Conservation (phyloP, 2,113 vertebrate genomes). For the Anas platyrhynchos region DNA sequence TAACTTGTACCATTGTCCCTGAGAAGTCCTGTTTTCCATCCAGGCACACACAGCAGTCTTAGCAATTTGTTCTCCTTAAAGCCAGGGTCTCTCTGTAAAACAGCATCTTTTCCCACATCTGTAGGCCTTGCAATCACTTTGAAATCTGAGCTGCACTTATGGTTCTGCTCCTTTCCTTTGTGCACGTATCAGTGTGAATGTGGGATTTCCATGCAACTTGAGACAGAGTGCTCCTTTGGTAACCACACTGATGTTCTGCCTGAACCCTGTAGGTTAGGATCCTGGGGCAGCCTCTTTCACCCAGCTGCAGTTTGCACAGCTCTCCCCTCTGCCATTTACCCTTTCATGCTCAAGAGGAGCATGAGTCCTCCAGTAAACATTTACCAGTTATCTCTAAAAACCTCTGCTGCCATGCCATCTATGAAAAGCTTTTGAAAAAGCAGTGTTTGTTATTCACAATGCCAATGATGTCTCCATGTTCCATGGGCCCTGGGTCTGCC, state of each 20-base stretch:
- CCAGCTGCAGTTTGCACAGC: background rate
- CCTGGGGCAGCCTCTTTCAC: background rate
- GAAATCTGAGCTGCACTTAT: background rate
- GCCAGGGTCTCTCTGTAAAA: background rate
- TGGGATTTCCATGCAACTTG: background rate
- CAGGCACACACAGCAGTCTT: background rate
- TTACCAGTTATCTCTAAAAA: background rate
- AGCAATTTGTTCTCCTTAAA: background rate
- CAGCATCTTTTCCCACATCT: background rate
- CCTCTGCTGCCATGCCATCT: background rate
- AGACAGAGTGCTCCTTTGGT: background rate
- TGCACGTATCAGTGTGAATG: background rate
- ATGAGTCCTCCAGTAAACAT: background rate
- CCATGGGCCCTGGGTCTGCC: background rate
- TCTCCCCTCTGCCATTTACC: background rate
- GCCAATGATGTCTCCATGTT: background rate
- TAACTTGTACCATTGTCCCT: background rate
- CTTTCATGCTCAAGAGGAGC: accelerated
- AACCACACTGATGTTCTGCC: background rate
- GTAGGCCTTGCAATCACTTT: background rate
- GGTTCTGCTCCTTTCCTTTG: background rate
- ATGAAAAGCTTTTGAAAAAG: background rate
- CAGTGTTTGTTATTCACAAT: background rate
- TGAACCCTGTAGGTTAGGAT: background rate
- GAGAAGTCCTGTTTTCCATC: background rate